Evolutionary conservation across 2,888 invertebrate species (phyloP).

Genomic region (Machimus rusticus): DNA sequence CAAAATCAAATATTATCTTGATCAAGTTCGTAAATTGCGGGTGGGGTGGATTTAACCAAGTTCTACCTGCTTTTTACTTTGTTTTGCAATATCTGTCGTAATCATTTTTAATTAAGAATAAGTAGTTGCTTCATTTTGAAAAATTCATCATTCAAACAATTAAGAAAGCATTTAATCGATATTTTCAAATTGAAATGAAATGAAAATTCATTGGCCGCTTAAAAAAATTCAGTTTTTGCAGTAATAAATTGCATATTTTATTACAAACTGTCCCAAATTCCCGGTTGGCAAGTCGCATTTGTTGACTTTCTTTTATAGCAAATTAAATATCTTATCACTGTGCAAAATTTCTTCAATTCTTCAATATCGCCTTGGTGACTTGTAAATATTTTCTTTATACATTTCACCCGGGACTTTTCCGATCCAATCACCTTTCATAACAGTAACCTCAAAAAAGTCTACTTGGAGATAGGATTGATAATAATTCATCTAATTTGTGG

Average conservation of each 20-base stretch:
- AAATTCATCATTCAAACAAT: no score
- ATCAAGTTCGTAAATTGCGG: no score
- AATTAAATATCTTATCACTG: background rate
- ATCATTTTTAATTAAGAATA: no score
- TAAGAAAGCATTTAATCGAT: no score
- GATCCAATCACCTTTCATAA: background rate
- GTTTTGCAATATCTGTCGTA: no score
- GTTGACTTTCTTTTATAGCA: background rate
- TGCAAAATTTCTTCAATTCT: background rate
- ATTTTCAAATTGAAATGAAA: no score
- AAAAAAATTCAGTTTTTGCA: background rate
- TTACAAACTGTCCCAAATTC: background rate
- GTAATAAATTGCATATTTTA: background rate
- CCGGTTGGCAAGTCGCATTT: background rate
- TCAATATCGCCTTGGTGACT: background rate
- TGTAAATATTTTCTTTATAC: background rate
- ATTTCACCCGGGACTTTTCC: background rate
- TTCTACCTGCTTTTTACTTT: no score
- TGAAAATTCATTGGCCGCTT: no score
- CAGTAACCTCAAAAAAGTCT: background rate
- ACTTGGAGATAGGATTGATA: background rate
- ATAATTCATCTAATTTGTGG: background rate
- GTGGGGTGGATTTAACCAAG: no score
- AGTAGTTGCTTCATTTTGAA: no score
- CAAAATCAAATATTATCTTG: no score